These are phyloP conservation scores for Microhierax caerulescens DNA, from an alignment of 2,797 vertebrate species.

Conservation along the genomic window DNA sequence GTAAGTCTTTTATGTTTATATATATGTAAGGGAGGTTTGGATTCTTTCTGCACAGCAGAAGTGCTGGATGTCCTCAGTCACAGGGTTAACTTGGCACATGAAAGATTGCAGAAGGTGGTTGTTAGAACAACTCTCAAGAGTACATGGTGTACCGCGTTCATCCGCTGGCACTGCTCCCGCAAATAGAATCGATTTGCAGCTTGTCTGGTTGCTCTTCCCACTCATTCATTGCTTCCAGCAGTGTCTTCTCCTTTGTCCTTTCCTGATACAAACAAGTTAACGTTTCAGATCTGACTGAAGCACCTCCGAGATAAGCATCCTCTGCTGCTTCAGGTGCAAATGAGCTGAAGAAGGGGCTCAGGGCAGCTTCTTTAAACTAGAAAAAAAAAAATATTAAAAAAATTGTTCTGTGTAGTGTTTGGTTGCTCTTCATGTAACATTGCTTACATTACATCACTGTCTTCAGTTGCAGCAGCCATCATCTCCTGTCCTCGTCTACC, in stretches of 20 bases:
- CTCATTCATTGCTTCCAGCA: slow-evolving; percentile 51
- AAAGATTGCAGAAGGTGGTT: slow-evolving; percentile 31
- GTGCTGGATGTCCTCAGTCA: slow-evolving; percentile 12
- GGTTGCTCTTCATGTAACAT: background rate
- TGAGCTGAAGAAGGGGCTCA: background rate
- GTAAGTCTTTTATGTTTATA: background rate
- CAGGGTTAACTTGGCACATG: slow-evolving; percentile 12
- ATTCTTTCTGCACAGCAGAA: background rate
- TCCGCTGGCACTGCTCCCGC: slow-evolving; percentile 19
- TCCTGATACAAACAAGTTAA: background rate
- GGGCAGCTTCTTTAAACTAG: background rate
- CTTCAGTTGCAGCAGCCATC: background rate
- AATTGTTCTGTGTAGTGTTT: accelerated
- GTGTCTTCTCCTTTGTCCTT: slow-evolving; percentile 44
- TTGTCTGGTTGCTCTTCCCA: slow-evolving; percentile 53
- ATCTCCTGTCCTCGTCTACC: background rate
- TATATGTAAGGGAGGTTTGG: background rate
- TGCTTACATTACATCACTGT: background rate
- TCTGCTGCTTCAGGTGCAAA: background rate
- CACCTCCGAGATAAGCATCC: background rate
- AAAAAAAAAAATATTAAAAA: too few relatives aligned
- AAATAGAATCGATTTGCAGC: slow-evolving; percentile 29
- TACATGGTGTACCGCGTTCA: slow-evolving; percentile 31
- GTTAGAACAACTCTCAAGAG: slow-evolving; percentile 7
- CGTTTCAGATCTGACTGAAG: background rate